Evolutionary conservation across 2,888 invertebrate species (phyloP).

Genomic region (Eustalomyia histrio): DNA sequence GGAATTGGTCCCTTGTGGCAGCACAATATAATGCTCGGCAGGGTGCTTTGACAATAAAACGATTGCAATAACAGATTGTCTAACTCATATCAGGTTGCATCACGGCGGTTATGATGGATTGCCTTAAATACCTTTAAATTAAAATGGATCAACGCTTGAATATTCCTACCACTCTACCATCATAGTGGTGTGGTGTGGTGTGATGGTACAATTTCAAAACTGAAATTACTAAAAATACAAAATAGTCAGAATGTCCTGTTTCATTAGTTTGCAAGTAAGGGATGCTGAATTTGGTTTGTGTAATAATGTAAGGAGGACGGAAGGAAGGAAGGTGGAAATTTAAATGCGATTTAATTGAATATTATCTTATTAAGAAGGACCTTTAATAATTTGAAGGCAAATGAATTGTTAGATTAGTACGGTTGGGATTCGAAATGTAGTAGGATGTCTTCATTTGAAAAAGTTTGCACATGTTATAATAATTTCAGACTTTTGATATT

Average conservation of each 20-base stretch:
- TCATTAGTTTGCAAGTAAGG: conserved; percentile 48
- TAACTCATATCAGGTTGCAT: conserved; percentile 78
- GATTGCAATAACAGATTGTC: conserved; percentile 77
- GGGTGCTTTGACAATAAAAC: conserved; percentile 70
- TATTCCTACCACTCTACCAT: conserved; percentile 62
- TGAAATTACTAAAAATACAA: background rate
- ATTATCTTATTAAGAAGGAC: conserved; percentile 61
- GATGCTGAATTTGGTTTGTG: conserved; percentile 30
- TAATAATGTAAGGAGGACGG: conserved; percentile 16
- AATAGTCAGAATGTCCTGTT: conserved; percentile 14
- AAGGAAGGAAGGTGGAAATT: conserved; percentile 65
- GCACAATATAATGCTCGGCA: conserved; percentile 79
- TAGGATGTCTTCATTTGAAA: background rate
- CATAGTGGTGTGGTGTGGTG: conserved; percentile 28
- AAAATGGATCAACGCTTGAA: conserved; percentile 74
- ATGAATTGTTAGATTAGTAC: conserved; percentile 43
- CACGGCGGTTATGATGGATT: conserved; percentile 74
- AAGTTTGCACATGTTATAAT: background rate
- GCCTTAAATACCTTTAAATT: conserved; percentile 79
- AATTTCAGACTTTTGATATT: background rate
- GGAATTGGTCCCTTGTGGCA: conserved; percentile 80
- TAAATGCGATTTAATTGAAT: conserved; percentile 76
- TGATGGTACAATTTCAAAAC: conserved; percentile 4
- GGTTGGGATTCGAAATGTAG: background rate
- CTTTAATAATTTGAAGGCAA: conserved; percentile 31